Evolutionary conservation across 2,888 invertebrate species (phyloP).

Genomic region (Drosophila anceps): DNA sequence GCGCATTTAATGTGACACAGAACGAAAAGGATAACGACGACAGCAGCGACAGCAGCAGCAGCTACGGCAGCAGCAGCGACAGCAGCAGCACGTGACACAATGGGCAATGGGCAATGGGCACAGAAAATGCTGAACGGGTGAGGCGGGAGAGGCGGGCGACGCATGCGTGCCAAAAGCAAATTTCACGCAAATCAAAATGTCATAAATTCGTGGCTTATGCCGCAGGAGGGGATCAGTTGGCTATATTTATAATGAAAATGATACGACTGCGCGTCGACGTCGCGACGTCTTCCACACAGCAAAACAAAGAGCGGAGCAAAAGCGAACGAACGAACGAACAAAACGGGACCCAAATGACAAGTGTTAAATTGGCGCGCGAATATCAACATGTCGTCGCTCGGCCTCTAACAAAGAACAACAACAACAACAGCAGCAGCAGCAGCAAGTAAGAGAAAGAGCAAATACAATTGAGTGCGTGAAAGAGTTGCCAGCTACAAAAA

Average conservation of each 20-base stretch:
- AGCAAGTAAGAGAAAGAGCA: slow-evolving; percentile 39
- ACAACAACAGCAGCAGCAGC: slow-evolving; percentile 3
- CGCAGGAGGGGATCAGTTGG: slow-evolving; percentile 45
- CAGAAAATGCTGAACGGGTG: slow-evolving; percentile 29
- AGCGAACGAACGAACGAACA: slow-evolving; percentile 38
- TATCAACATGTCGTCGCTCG: slow-evolving; percentile 75
- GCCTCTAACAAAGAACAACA: slow-evolving; percentile 63
- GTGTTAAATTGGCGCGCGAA: slow-evolving; percentile 81
- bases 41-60: slow-evolving; percentile 42
- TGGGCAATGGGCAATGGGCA: slow-evolving; percentile 45
- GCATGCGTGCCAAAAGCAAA: slow-evolving; percentile 83
- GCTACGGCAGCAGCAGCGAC: slow-evolving; percentile 25
- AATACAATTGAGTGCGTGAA: background rate
- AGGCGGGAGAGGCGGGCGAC: slow-evolving; percentile 79
- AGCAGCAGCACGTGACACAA: slow-evolving; percentile 78
- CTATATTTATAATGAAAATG: slow-evolving; percentile 79
- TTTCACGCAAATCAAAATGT: slow-evolving; percentile 85
- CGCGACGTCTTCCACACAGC: slow-evolving; percentile 1
- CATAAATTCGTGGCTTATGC: slow-evolving; percentile 82
- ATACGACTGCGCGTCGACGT: slow-evolving; percentile 59
- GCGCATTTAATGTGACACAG: slow-evolving; percentile 81
- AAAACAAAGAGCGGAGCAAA: slow-evolving; percentile 23
- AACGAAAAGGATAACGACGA: slow-evolving; percentile 80
- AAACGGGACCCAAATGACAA: slow-evolving; percentile 70
- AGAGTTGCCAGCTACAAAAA: background rate